These are phyloP conservation scores for Calephelis virginiensis DNA, from an alignment of 1,140 invertebrate genomes.

Conservation along the genomic window DNA sequence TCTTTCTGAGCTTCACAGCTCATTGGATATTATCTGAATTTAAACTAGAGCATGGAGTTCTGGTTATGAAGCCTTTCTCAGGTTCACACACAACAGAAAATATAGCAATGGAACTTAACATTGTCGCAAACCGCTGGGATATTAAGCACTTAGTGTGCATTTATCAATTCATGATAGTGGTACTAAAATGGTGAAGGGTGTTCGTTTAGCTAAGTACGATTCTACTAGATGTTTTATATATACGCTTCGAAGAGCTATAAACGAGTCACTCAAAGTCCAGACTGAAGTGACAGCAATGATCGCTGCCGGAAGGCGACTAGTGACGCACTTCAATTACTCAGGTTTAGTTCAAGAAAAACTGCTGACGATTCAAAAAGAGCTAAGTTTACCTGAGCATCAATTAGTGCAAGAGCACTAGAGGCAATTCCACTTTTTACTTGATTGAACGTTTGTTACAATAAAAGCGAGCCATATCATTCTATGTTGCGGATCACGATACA, in stretches of 20 bases:
- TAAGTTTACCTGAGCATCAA: conserved; percentile 40
- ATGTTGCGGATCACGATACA: conserved; percentile 39
- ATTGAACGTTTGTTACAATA: conserved; percentile 41
- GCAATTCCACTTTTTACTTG: conserved; percentile 47
- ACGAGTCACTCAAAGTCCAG: conserved; percentile 34
- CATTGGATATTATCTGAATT: conserved; percentile 43
- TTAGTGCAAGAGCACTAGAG: conserved; percentile 44
- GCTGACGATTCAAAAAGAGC: conserved; percentile 35
- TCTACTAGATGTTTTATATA: conserved; percentile 44
- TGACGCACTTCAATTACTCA: conserved; percentile 45
- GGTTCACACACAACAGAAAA: conserved; percentile 36
- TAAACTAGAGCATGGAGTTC: conserved; percentile 38
- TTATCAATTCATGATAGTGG: conserved; percentile 39
- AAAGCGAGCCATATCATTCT: conserved; percentile 40
- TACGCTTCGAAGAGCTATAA: conserved; percentile 35
- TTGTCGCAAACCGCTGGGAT: conserved; percentile 35
- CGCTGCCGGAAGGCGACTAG: conserved; percentile 35
- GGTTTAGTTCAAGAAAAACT: conserved; percentile 38
- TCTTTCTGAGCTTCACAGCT: conserved; percentile 47
- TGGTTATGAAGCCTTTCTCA: conserved; percentile 40
- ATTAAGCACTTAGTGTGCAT: conserved; percentile 35
- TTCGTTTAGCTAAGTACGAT: conserved; percentile 34
- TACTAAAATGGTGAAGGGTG: conserved; percentile 43
- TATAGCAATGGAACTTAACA: conserved; percentile 39
- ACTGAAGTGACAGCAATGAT: conserved; percentile 34